phyloP scores from a whole-genome alignment of 2,888 invertebrate genomes.

The Helleia helle region DNA sequence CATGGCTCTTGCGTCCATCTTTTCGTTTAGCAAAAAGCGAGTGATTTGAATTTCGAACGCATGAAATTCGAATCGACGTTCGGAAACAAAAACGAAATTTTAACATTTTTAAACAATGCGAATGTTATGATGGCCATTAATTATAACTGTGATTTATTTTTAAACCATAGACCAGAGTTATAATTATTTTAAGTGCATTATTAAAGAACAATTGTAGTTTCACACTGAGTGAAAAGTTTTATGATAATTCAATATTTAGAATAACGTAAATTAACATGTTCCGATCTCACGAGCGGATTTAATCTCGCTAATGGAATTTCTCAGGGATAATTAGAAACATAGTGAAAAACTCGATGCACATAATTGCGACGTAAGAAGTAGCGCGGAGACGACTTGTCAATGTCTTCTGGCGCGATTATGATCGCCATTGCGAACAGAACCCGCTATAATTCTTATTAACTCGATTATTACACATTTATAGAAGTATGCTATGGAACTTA shows the following conservation, averaged over 20 bases:
- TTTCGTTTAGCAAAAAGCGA: no score
- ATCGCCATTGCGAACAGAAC: neutral
- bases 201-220: conserved; percentile 26
- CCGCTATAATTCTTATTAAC: neutral
- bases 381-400: conserved; percentile 21
- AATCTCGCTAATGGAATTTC: conserved; percentile 35
- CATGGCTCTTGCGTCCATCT: neutral
- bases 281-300: conserved; percentile 28
- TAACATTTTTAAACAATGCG: no score
- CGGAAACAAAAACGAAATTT: no score
- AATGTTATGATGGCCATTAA: no score
- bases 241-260: conserved; percentile 58
- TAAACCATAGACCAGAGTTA: neutral
- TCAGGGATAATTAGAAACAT: conserved; percentile 46
- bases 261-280: conserved; percentile 29
- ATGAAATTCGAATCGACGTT: no score
- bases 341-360: conserved; percentile 41
- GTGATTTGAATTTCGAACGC: no score
- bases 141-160: neutral
- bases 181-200: conserved; percentile 12
- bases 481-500: no score
- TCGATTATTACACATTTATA: neutral
- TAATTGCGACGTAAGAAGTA: conserved; percentile 30
- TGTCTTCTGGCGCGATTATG: conserved; percentile 14
- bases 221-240: conserved; percentile 39